Evolutionary conservation across 2,797 vertebrate species (phyloP).

Genomic region (Sebastes vulpes): DNA sequence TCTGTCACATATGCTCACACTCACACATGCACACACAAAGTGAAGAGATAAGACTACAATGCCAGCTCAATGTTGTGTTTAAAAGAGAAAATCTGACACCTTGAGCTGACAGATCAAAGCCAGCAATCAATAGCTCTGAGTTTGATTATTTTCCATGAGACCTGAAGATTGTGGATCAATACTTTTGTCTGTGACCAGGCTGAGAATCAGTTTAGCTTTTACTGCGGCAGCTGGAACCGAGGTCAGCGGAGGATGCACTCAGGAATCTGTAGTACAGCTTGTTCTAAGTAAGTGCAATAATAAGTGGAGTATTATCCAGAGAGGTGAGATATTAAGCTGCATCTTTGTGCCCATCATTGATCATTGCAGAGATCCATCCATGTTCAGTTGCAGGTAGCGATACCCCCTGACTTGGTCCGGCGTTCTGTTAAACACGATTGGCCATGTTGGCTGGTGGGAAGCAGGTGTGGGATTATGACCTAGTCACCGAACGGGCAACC

Average conservation of each 20-base stretch:
- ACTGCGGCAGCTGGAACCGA: background rate
- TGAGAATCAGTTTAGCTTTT: constrained; percentile 43
- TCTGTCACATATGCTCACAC: background rate
- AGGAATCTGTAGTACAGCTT: background rate
- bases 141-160: constrained; percentile 70
- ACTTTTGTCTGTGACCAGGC: constrained; percentile 47
- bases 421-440: background rate
- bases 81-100: constrained; percentile 55
- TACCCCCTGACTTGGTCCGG: background rate
- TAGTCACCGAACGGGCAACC: background rate
- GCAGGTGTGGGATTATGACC: background rate
- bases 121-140: constrained; percentile 57
- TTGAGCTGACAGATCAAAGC: constrained; percentile 61
- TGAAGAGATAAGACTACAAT: constrained; percentile 28
- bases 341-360: background rate
- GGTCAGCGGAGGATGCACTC: background rate
- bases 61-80: constrained; percentile 35
- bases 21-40: background rate
- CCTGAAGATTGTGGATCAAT: constrained; percentile 47
- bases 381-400: background rate
- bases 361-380: background rate
- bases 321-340: background rate
- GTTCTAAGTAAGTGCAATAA: background rate
- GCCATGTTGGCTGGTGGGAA: background rate
- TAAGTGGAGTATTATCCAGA: background rate